phyloP scores from a whole-genome alignment of 1,140 invertebrate genomes.

The Frieseomelitta varia region DNA sequence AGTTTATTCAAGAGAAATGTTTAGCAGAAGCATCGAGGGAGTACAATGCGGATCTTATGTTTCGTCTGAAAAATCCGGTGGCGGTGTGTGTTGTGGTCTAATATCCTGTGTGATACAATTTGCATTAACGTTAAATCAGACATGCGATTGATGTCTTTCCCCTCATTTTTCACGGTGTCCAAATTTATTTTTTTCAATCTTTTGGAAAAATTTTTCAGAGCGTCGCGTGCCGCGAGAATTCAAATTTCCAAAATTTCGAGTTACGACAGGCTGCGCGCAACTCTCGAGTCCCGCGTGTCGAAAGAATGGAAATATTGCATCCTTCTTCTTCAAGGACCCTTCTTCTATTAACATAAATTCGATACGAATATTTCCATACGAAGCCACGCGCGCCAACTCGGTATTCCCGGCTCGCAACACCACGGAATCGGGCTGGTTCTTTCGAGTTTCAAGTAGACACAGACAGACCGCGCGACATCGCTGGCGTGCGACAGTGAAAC shows the following conservation, averaged over 20 bases:
- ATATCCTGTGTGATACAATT: not conserved
- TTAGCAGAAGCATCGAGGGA: not conserved
- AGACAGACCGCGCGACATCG: not conserved
- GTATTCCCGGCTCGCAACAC: not conserved
- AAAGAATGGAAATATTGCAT: not conserved
- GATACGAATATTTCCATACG: not conserved
- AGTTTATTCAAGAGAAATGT: not conserved
- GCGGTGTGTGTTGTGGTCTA: not conserved
- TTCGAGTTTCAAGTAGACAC: not conserved
- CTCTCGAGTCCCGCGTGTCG: not conserved
- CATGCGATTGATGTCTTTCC: not conserved
- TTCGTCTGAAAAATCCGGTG: conserved; percentile 2
- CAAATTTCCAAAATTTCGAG: not conserved
- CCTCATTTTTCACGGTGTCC: not conserved
- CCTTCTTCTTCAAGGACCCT: not conserved
- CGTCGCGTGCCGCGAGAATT: not conserved
- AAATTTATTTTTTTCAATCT: not conserved
- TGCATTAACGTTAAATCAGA: not conserved
- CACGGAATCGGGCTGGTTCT: conserved; percentile 3
- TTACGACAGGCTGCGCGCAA: not conserved
- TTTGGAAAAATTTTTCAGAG: not conserved
- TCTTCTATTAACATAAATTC: conserved; percentile 1
- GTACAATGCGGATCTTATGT: not conserved
- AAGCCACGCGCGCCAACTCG: not conserved
- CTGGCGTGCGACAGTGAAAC: not conserved